These are phyloP conservation scores for Salvelinus namaycush DNA, from an alignment of 2,113 vertebrate species.

Conservation along the genomic window DNA sequence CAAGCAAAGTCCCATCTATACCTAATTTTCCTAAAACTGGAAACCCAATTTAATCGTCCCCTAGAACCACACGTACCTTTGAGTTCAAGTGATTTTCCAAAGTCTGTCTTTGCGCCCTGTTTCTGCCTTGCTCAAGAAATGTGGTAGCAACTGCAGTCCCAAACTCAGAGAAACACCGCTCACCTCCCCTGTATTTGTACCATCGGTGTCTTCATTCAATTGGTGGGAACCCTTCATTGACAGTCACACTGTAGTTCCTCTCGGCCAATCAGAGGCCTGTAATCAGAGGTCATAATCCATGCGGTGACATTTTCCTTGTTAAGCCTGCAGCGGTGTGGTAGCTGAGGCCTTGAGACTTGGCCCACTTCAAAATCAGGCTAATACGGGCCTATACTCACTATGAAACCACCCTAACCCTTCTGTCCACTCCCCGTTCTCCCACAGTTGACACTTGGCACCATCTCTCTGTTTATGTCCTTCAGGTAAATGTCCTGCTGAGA, in stretches of 20 bases:
- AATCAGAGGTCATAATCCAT: slow-evolving; percentile 59
- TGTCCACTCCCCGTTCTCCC: slow-evolving; percentile 8
- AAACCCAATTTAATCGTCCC: not conserved
- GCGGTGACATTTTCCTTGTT: slow-evolving; percentile 6
- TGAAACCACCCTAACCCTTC: not conserved
- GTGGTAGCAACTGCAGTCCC: slow-evolving; percentile 22
- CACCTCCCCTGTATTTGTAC: slow-evolving; percentile 67
- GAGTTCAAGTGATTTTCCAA: not conserved
- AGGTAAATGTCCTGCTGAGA: slow-evolving; percentile 15
- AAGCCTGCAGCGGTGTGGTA: slow-evolving; percentile 1
- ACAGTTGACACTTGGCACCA: slow-evolving; percentile 16
- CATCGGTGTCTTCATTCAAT: slow-evolving; percentile 46
- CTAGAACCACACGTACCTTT: not conserved
- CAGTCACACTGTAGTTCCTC: slow-evolving; percentile 53
- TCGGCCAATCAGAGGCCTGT: slow-evolving; percentile 56
- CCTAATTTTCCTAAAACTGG: not conserved
- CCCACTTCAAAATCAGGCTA: slow-evolving; percentile 59
- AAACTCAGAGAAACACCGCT: slow-evolving; percentile 26
- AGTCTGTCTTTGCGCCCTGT: slow-evolving; percentile 8
- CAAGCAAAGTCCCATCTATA: not conserved
- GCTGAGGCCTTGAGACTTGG: slow-evolving; percentile 47
- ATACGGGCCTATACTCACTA: slow-evolving; percentile 33
- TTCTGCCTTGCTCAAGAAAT: not conserved
- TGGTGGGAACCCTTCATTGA: slow-evolving; percentile 42
- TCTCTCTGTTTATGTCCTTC: slow-evolving; percentile 24